Evolutionary conservation across 2,888 invertebrate species (phyloP), one percentile per base, ranked within the genome.

Genomic region (Heliconius ethilla): DNA sequence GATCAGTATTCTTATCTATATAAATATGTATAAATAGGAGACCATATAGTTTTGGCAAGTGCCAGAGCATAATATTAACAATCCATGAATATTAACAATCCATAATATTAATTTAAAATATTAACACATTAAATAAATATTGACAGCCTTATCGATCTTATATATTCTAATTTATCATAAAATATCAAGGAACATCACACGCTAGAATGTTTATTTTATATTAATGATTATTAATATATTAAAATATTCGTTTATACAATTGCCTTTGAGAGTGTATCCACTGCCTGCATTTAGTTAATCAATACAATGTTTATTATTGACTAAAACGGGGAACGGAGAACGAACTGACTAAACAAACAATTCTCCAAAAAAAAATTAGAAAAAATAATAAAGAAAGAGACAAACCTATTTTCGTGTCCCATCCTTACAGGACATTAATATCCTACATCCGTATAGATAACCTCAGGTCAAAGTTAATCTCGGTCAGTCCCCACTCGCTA

Each of bases 401-500:
- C 7, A 18, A 25, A 45, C 18, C 1, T 59, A 74, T 27, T 40
- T 74, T 74, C 40, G 15, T 15, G 29, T 55, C 33, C 62, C 45
- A 29, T 59, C 74, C 62, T 37, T 67, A 76, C 80, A 82, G 81
- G 82, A 79, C 81, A 82, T 78, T 78, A 82, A 80, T 82, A 81
- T 81, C 81, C 80, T 79, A 81, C 82, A 81, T 81, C 81, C 80
- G 80, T 80, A 76, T 75, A 80, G 82, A 81, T 83, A 83, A 82
- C 82, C 82, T 81, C 70, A 80, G 84, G 82, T 84, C 83, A 29
- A 29, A 29, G 29, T 29, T 29, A 29, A 29, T 75, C 37, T 10
- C 37, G 29, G 29, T 29, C 29, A 76, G 82, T 75, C 81, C 81
- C 82, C 82, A 86, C 84, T 84, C 84, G 88, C 90, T 88, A 89